These are phyloP conservation scores for Conchocele bisecta DNA, from an alignment of 2,888 invertebrate genomes.

Conservation along the genomic window DNA sequence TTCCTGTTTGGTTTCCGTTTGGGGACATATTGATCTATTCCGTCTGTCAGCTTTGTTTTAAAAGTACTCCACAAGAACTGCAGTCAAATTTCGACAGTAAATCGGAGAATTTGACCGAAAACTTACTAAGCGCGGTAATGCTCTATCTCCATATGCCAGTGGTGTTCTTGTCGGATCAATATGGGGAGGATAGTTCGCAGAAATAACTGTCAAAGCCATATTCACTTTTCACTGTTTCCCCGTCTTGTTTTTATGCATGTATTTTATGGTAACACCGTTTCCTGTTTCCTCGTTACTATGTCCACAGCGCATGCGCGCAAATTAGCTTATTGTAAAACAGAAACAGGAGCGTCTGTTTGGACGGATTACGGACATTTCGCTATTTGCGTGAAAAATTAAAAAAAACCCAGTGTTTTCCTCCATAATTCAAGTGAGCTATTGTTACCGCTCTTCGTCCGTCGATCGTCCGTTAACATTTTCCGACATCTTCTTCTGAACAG, in stretches of 20 bases:
- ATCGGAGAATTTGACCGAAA: too few species aligned
- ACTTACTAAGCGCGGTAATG: conserved; percentile 81
- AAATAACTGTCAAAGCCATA: conserved; percentile 81
- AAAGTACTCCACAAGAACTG: too few species aligned
- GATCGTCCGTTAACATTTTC: too few species aligned
- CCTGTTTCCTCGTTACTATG: conserved; percentile 43
- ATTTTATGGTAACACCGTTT: conserved; percentile 39
- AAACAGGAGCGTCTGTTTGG: background rate
- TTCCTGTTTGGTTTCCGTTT: too few species aligned
- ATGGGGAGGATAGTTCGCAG: conserved; percentile 82
- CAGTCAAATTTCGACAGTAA: too few species aligned
- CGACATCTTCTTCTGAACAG: too few species aligned
- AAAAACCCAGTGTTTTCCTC: too few species aligned
- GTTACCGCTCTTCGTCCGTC: too few species aligned
- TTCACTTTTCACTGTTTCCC: conserved; percentile 12
- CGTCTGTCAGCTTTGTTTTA: too few species aligned
- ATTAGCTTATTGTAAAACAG: background rate
- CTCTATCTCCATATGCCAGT: conserved; percentile 82
- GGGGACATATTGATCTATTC: too few species aligned
- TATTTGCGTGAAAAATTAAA: background rate
- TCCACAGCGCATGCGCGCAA: conserved; percentile 13
- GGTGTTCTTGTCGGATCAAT: conserved; percentile 82
- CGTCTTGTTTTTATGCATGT: background rate
- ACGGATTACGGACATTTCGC: too few species aligned
- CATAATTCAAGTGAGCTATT: too few species aligned